phyloP scores from a whole-genome alignment of 2,888 invertebrate genomes.

The Drosophila histrio region DNA sequence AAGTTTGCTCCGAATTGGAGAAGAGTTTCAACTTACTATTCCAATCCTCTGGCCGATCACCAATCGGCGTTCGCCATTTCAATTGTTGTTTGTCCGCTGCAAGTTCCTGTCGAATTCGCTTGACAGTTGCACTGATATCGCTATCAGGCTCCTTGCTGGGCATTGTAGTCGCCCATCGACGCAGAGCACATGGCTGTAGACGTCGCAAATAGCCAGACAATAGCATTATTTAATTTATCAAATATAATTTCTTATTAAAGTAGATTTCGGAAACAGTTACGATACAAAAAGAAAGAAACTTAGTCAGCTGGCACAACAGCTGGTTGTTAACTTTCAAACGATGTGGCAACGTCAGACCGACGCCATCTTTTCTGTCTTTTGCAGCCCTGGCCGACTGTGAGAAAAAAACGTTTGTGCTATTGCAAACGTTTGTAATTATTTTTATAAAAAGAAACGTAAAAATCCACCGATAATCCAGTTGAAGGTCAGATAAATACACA shows the following conservation, averaged over 20 bases:
- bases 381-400: slow-evolving; percentile 52
- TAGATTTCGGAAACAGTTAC: background rate
- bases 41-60: slow-evolving; percentile 86
- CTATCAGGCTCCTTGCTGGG: slow-evolving; percentile 33
- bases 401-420: slow-evolving; percentile 64
- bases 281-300: background rate
- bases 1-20: slow-evolving; percentile 85
- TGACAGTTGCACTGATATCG: slow-evolving; percentile 58
- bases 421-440: slow-evolving; percentile 63
- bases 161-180: slow-evolving; percentile 26
- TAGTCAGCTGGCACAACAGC: slow-evolving; percentile 57
- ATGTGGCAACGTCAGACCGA: slow-evolving; percentile 52
- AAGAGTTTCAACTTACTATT: slow-evolving; percentile 86
- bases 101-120: slow-evolving; percentile 74
- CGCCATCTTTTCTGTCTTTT: slow-evolving; percentile 68
- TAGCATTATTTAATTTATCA: slow-evolving; percentile 21
- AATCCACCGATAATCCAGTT: slow-evolving; percentile 58
- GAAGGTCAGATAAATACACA: slow-evolving; percentile 55
- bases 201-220: slow-evolving; percentile 5
- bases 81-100: slow-evolving; percentile 84
- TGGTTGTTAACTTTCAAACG: background rate
- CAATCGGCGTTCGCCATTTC: slow-evolving; percentile 87
- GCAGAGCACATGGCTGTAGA: background rate
- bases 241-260: slow-evolving; percentile 6
- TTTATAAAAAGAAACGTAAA: slow-evolving; percentile 40